These are phyloP conservation scores for Bombylius major DNA, from an alignment of 2,888 invertebrate genomes.

Conservation along the genomic window DNA sequence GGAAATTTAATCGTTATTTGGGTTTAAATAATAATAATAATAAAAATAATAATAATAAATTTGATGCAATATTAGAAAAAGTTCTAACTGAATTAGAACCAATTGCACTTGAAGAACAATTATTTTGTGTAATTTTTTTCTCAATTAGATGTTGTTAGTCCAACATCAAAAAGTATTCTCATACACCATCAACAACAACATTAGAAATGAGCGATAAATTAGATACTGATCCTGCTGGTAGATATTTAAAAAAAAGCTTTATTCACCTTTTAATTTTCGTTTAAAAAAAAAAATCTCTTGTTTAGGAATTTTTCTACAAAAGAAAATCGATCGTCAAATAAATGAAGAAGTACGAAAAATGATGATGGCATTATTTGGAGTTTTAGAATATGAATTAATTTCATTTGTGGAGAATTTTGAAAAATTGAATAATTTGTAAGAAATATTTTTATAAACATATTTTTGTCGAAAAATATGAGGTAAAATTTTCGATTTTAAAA, in stretches of 20 bases:
- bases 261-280: no score
- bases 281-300: no score
- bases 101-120: slow-evolving; percentile 86
- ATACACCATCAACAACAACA: neutral
- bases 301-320: slow-evolving; percentile 29
- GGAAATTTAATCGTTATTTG: no score
- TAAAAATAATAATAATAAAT: no score
- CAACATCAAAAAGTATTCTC: slow-evolving; percentile 28
- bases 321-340: slow-evolving; percentile 54
- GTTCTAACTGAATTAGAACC: slow-evolving; percentile 82
- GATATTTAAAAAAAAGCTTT: no score
- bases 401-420: slow-evolving; percentile 78
- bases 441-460: no score
- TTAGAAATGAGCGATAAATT: neutral
- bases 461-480: no score
- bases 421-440: slow-evolving; percentile 80
- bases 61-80: slow-evolving; percentile 64
- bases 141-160: slow-evolving; percentile 54
- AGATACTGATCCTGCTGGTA: neutral
- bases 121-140: slow-evolving; percentile 90
- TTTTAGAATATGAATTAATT: slow-evolving; percentile 74
- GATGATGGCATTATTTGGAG: slow-evolving; percentile 81
- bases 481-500: no score
- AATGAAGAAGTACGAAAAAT: slow-evolving; percentile 71
- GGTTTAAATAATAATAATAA: no score